Evolutionary conservation across 2,113 vertebrate species (phyloP).

Genomic region (Pterocles burchelli): DNA sequence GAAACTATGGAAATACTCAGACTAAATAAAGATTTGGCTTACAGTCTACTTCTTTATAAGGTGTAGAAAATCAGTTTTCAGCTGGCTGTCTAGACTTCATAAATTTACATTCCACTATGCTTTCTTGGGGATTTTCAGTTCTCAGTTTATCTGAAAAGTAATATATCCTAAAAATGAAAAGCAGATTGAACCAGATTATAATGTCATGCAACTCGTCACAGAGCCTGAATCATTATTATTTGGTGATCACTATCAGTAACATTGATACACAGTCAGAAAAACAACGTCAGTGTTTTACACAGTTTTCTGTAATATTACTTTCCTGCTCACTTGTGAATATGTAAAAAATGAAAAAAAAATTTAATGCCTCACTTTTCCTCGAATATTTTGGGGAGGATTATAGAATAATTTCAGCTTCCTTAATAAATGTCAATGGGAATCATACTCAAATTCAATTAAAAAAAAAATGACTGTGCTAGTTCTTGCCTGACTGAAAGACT

Average conservation of each 20-base stretch:
- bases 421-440: neutral
- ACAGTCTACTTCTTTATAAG: constrained; percentile 2
- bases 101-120: constrained; percentile 24
- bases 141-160: constrained; percentile 55
- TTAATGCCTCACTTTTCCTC: neutral
- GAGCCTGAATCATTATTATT: constrained; percentile 28
- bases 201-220: neutral
- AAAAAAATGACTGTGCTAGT: neutral
- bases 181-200: constrained; percentile 43
- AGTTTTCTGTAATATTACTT: neutral
- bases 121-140: constrained; percentile 31
- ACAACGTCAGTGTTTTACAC: neutral
- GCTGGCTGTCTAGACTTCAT: constrained; percentile 24
- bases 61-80: constrained; percentile 52
- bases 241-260: constrained; percentile 55
- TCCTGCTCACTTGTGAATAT: neutral
- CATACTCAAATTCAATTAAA: neutral
- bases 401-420: neutral
- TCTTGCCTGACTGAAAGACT: neutral
- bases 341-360: neutral
- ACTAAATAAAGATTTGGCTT: constrained; percentile 48
- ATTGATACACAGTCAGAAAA: constrained; percentile 28
- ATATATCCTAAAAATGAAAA: constrained; percentile 66
- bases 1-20: constrained; percentile 14
- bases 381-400: neutral